Base-by-base conservation (phyloP, 2,888 invertebrate species). In the Desoria tigrina region DNA sequence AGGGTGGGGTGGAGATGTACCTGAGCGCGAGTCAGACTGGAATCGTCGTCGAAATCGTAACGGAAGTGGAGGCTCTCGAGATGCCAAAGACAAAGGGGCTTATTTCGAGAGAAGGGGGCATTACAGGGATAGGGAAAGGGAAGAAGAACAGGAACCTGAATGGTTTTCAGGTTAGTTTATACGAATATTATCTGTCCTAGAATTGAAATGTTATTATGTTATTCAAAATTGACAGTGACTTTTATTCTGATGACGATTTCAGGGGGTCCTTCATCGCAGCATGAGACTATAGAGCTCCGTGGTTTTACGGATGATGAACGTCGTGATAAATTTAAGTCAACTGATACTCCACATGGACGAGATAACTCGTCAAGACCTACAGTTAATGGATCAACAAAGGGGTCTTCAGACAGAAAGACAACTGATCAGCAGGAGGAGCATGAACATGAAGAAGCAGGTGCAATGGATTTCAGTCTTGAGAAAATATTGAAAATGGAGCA, bases 221-320 rank as follows among this genome's bases (percentile, higher is more conserved):
- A 21, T 14, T 54, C 23, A 39, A 39, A 16, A 39, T 9, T 39
- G 16, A 39, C 39, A 39, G 39, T 39, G 16, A 39, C 39, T 39
- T 16, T 53, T 64, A n/a, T n/a, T n/a, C n/a, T n/a, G n/a, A n/a
- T n/a, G n/a, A n/a, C n/a, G n/a, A n/a, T n/a, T n/a, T 26, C 57
- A 70, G 88, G 88, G 67, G 95, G 94, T 51, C 95, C 95, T 53
- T 89, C 90, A 68, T 94, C 94, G 68, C 91, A 94, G 79, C 83
- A 88, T 78, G 96, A 96, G 77, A 93, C 92, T 42, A 96, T 96
- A 77, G 96, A 96, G 81, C 83, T 96, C 76, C 88, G 90, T 55
- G 96, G 96, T 21, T 96, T 96, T 81, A 94, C 95, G 77, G 92
- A 90, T 60, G 78, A 77, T 59, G 73, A 74, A 37, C 68, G 73